Evolutionary conservation across 2,113 vertebrate genomes (phyloP).

Genomic region (Bostrychus sinensis): DNA sequence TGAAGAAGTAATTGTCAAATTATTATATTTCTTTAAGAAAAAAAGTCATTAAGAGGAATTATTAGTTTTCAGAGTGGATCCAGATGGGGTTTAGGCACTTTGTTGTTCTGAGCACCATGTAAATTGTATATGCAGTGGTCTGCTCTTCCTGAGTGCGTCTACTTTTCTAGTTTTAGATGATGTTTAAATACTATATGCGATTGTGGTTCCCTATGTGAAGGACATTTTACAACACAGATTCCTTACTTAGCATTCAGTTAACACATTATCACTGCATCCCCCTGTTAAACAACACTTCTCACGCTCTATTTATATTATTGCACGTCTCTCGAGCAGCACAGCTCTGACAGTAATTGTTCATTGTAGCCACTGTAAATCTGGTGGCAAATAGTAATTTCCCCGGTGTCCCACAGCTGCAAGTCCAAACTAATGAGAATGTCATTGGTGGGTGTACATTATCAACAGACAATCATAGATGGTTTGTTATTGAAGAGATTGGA

Average conservation of each 20-base stretch:
- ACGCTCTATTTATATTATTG: constrained; percentile 44
- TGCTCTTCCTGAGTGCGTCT: too few relatives aligned
- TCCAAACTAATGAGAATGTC: constrained; percentile 58
- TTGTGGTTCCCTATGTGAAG: constrained; percentile 35
- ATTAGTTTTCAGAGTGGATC: too few relatives aligned
- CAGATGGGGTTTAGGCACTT: too few relatives aligned
- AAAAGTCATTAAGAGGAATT: too few relatives aligned
- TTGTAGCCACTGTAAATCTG: constrained; percentile 60
- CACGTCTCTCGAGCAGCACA: constrained; percentile 46
- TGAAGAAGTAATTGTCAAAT: too few relatives aligned
- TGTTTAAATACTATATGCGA: too few relatives aligned
- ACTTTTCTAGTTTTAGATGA: too few relatives aligned
- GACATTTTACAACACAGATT: too few relatives aligned
- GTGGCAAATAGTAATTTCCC: constrained; percentile 53
- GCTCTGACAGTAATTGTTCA: constrained; percentile 67
- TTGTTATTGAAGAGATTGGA: constrained; percentile 53
- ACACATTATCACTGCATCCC: constrained; percentile 37
- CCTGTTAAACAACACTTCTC: constrained; percentile 29
- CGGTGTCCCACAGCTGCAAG: constrained; percentile 46
- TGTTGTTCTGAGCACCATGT: too few relatives aligned
- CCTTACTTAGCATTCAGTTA: constrained; percentile 35
- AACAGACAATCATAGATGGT: constrained; percentile 60
- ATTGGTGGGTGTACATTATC: constrained; percentile 59
- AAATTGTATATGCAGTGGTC: too few relatives aligned
- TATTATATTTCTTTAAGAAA: too few relatives aligned